Conservation (phyloP, 1,140 invertebrate species). For the Calliphora vicina region DNA sequence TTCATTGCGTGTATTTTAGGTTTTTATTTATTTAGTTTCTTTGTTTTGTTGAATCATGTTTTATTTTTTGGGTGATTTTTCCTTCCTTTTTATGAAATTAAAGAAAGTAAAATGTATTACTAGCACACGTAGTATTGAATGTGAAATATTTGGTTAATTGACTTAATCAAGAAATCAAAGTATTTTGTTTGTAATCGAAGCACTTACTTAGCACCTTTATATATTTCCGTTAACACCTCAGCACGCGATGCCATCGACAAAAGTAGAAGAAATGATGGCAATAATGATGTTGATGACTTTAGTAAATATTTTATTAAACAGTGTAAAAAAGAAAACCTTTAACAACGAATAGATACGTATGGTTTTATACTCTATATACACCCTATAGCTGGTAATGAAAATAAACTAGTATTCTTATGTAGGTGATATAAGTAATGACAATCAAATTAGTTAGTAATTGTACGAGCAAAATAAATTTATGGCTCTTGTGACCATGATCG, state of each 20-base stretch:
- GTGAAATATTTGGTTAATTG: background rate
- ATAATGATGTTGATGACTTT: constrained; percentile 20
- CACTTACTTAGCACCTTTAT: constrained; percentile 24
- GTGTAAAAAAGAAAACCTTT: too few relatives aligned
- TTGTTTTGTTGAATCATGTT: background rate
- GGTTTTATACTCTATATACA: too few relatives aligned
- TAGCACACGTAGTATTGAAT: background rate
- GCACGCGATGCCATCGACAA: constrained; percentile 8
- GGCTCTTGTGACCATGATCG: too few relatives aligned
- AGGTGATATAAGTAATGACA: too few relatives aligned
- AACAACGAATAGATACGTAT: too few relatives aligned
- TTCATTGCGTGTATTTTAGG: background rate
- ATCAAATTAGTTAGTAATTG: too few relatives aligned
- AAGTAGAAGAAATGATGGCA: background rate
- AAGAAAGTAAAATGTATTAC: background rate
- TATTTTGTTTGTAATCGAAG: constrained; percentile 29
- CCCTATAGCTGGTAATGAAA: too few relatives aligned
- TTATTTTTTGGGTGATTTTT: background rate
- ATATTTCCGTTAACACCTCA: background rate
- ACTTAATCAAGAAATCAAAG: constrained; percentile 16
- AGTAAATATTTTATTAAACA: background rate
- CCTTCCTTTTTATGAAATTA: background rate
- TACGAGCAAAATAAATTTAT: too few relatives aligned
- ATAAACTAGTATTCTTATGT: too few relatives aligned
- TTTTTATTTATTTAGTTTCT: too few relatives aligned